Conservation (phyloP, 2,797 vertebrate species). For the Streptopelia turtur region DNA sequence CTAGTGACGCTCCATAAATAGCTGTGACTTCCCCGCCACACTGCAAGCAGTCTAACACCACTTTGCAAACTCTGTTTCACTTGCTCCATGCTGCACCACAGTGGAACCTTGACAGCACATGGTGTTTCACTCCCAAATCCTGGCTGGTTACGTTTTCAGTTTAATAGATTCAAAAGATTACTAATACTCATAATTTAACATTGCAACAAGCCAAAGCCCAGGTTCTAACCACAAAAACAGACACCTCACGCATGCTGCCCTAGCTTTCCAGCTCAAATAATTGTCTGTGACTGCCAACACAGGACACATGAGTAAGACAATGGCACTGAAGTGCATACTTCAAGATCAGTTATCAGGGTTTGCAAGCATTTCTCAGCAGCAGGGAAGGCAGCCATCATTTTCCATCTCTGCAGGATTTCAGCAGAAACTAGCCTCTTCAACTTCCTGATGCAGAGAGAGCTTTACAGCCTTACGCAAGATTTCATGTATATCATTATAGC, state of each 20-base stretch:
- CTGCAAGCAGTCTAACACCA: background rate
- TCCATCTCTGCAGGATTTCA: background rate
- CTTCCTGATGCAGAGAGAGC: background rate
- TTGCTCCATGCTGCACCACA: background rate
- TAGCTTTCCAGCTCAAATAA: slow-evolving; percentile 45
- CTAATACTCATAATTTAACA: background rate
- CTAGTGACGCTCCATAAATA: background rate
- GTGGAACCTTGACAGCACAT: background rate
- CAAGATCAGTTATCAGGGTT: slow-evolving; percentile 31
- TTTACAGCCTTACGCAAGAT: background rate
- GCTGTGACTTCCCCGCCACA: background rate
- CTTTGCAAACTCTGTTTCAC: background rate
- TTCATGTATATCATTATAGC: background rate
- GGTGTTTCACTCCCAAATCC: background rate
- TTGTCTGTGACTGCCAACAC: slow-evolving; percentile 15
- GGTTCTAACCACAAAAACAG: slow-evolving; percentile 55
- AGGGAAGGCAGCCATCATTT: background rate
- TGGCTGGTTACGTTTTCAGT: slow-evolving; percentile 9
- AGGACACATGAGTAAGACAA: slow-evolving; percentile 38
- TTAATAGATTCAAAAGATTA: background rate
- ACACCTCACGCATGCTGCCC: background rate
- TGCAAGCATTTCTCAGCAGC: slow-evolving; percentile 16
- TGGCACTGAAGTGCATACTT: background rate
- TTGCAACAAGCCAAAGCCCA: slow-evolving; percentile 17
- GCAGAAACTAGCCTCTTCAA: background rate